Evolutionary conservation across 2,113 vertebrate species (phyloP), one percentile per base, ranked within the genome.

Genomic region (Epinephelus lanceolatus): DNA sequence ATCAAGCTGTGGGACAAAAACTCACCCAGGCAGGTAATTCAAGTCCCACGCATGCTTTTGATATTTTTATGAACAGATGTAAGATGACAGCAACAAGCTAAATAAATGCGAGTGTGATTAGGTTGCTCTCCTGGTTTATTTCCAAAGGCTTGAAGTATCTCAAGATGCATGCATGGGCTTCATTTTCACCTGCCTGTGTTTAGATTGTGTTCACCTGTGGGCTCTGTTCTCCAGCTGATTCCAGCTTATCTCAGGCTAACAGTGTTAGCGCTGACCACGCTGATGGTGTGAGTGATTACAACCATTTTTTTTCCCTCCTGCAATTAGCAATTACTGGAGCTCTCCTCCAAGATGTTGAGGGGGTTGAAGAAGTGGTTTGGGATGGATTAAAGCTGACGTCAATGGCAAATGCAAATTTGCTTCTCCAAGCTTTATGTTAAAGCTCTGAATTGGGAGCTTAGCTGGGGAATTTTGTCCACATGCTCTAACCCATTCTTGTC

Each of bases 311-410:
- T 30, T 30, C 30, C 25, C 4, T 14, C 25, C n/a, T 67, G 72
- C 84, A 83, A 91, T 92, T 85, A 91, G 61, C 84, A 91, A 89
- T 84, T 85, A 84, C 83, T 62, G 30, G 56, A 59, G 77, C 86
- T 91, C 79, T 68, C 60, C 74, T 88, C 63, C 45, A 63, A 84
- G 78, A 83, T 77, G 73, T 71, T 76, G 78, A 86, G 66, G 77
- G 80, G 85, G 82, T 76, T 87, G 85, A 85, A 84, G 82, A 85
- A 88, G 85, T 78, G 80, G 69, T 89, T 86, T 78, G 63, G 78
- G 83, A 65, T 80, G 81, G 88, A 93, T 94, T 91, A 84, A 84
- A 87, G 81, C 85, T 91, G 92, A 94, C 86, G 86, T 93, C 93
- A 92, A 90, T 62, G 66, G 85, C 85, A 89, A 88, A 93, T 92